phyloP scores from a whole-genome alignment of 2,113 vertebrate species.

The Athene cunicularia region DNA sequence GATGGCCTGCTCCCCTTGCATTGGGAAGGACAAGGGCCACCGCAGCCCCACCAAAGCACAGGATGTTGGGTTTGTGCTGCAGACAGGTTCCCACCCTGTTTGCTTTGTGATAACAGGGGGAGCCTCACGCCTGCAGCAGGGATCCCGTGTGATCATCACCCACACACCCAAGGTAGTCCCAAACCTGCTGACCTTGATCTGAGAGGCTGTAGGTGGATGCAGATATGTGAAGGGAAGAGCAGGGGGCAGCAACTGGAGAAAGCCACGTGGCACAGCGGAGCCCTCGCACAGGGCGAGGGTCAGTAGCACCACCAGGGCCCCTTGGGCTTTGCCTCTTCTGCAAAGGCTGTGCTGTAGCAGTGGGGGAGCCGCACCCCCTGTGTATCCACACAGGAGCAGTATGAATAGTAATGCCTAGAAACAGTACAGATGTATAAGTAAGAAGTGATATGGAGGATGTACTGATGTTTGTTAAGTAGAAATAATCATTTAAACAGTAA shows the following conservation, averaged over 20 bases:
- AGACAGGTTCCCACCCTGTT: neutral
- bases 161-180: neutral
- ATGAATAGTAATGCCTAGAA: neutral
- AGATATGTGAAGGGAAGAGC: neutral
- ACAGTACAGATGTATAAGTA: fast-evolving
- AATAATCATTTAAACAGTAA: neutral
- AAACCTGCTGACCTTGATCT: neutral
- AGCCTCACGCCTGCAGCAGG: neutral
- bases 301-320: fast-evolving
- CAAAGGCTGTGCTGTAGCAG: neutral
- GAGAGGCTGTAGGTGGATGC: neutral
- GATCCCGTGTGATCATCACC: neutral
- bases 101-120: fast-evolving
- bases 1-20: neutral
- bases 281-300: fast-evolving
- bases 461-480: neutral
- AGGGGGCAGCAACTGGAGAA: neutral
- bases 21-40: neutral
- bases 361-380: neutral
- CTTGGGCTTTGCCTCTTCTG: neutral
- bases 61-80: fast-evolving
- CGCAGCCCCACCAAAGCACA: fast-evolving
- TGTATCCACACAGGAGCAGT: fast-evolving
- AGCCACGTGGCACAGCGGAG: fast-evolving
- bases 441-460: fast-evolving